Evolutionary conservation across 2,797 vertebrate species (phyloP), one percentile per base, ranked within the genome.

Genomic region (Anabas testudineus): DNA sequence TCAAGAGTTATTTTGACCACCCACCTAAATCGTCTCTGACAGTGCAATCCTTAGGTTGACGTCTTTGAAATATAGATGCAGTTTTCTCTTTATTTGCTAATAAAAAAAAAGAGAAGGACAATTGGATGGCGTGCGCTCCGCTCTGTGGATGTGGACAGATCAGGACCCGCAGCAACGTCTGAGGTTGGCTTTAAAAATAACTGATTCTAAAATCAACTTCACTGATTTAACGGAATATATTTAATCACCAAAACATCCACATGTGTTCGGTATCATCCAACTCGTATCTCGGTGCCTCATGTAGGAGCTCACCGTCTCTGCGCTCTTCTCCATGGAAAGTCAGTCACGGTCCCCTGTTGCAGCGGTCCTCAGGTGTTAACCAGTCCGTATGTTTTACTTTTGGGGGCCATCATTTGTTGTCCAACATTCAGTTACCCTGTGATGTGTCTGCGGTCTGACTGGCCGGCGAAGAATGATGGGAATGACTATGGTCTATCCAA

Each of bases 401-500:
- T 3, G 22, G 37, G 13, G 5, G 41, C 1, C 52, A 49, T 78
- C 65, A 67, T 80, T 48, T 46, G 49, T 34, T 52, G 51, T 30
- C 61, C 52, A 57, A 48, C 62, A 82, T 76, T 39, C 71, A 62
- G 36, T 34, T 53, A 21, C 59, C 47, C 68, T 10, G 54, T 10
- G 54, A 74, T 22, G 81, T 37, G 69, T 74, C 57, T 58, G 66
- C 64, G 66, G 53, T 74, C 22, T 63, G 74, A 68, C 59, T 34
- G 67, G 61, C 56, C 67, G 66, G 52, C 46, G 60, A 42, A 62
- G 49, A 83, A 43, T 74, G 82, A 87, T 34, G 67, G 67, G 47
- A 85, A 80, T 83, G 83, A 83, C 75, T 75, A 74, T 74, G 56
- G 67, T 78, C 69, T 84, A 64, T 76, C 74, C 70, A 66, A 72